A percentile compares a stretch with the other conserved stretches of the same genome.
Conservation (phyloP, 2,113 vertebrate species). For the Taurulus bubalis region DNA sequence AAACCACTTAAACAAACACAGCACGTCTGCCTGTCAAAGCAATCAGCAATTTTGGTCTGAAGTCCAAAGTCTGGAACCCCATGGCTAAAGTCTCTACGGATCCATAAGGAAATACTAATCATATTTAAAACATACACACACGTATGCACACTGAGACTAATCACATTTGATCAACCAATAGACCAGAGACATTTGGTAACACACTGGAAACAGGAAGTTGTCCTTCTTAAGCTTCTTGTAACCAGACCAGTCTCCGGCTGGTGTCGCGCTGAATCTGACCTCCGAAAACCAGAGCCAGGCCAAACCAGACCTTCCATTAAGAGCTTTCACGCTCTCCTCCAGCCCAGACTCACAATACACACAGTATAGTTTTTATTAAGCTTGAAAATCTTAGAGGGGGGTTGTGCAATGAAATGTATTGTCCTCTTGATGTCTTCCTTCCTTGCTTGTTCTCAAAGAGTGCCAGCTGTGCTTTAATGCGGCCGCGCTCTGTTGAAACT, state of each 20-base stretch:
- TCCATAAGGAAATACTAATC: constrained; percentile 66
- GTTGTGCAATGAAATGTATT: constrained; percentile 43
- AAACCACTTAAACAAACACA: constrained; percentile 67
- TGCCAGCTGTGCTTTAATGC: constrained; percentile 38
- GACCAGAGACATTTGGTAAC: constrained; percentile 48
- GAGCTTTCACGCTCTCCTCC: constrained; percentile 20
- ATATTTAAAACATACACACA: constrained; percentile 63
- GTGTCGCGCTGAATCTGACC: constrained; percentile 55
- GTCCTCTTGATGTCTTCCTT: constrained; percentile 24
- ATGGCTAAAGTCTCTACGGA: constrained; percentile 34
- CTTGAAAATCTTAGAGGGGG: constrained; percentile 44
- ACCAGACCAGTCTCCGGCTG: constrained; percentile 56
- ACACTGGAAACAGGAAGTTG: constrained; percentile 62
- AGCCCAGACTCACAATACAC: constrained; percentile 51
- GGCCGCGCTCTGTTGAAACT: constrained; percentile 22
- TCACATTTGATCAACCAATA: constrained; percentile 73
- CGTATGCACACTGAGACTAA: constrained; percentile 50
- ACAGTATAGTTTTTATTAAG: constrained; percentile 64
- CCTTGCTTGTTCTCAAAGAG: constrained; percentile 5
- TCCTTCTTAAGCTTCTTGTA: constrained; percentile 70
- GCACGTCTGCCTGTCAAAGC: constrained; percentile 67
- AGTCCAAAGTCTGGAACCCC: constrained; percentile 36
- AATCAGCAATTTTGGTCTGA: constrained; percentile 56
- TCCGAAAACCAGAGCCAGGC: constrained; percentile 69
- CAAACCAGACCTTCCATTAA: constrained; percentile 71